phyloP scores from a whole-genome alignment of 2,113 vertebrate genomes.

The Stegastes partitus region DNA sequence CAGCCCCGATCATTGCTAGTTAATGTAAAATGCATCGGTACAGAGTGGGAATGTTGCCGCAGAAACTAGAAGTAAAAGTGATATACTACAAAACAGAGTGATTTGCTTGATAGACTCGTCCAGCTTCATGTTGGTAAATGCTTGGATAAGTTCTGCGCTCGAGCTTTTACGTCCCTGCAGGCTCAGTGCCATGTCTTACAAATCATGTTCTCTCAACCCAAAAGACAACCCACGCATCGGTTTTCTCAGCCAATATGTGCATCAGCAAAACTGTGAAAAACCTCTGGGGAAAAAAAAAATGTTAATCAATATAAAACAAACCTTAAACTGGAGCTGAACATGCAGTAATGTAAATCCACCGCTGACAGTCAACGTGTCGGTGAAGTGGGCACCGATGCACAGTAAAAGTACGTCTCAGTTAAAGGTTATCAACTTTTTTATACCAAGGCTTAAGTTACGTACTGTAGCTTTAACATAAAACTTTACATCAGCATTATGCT shows the following conservation, averaged over 20 bases:
- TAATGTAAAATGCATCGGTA: too few species aligned
- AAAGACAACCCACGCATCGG: constrained; percentile 25
- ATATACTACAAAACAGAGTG: too few species aligned
- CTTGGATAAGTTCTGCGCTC: not conserved
- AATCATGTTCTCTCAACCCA: constrained; percentile 3
- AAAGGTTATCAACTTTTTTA: not conserved
- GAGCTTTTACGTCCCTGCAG: not conserved
- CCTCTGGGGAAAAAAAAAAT: constrained; percentile 9
- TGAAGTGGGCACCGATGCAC: not conserved
- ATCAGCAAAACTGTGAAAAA: constrained; percentile 46
- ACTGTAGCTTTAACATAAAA: not conserved
- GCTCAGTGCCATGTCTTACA: not conserved
- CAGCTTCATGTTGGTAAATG: too few species aligned
- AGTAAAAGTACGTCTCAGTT: too few species aligned
- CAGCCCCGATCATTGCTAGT: too few species aligned
- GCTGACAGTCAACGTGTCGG: not conserved
- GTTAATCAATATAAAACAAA: constrained; percentile 35
- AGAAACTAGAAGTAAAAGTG: too few species aligned
- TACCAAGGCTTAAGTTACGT: not conserved
- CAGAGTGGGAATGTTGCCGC: too few species aligned
- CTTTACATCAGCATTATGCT: not conserved
- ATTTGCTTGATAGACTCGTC: too few species aligned
- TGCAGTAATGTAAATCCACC: constrained; percentile 50
- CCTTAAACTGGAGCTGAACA: constrained; percentile 46
- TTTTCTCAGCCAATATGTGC: constrained; percentile 28